Percentiles rank a stretch among this genome's conserved stretches.
phyloP scores from a whole-genome alignment of 2,797 vertebrate genomes.

The Babyrousa celebensis region DNA sequence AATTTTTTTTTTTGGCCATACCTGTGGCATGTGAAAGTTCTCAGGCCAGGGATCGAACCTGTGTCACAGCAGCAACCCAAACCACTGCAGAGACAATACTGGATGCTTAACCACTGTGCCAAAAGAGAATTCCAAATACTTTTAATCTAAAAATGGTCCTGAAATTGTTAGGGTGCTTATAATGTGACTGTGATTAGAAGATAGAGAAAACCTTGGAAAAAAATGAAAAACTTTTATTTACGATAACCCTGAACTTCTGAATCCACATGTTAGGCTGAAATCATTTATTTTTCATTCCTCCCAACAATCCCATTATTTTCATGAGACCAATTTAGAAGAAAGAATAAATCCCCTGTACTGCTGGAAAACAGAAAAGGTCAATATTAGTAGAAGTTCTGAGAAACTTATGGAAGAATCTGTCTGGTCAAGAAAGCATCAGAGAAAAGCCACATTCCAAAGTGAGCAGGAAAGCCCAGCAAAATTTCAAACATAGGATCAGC shows the following conservation, averaged over 20 bases:
- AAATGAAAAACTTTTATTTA: neutral
- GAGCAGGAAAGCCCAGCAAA: neutral
- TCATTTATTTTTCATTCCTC: conserved; percentile 45
- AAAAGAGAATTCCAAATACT: neutral
- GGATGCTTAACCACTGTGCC: no score
- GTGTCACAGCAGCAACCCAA: no score
- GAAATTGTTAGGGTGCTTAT: conserved; percentile 47
- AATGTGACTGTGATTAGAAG: conserved; percentile 26
- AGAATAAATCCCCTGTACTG: neutral
- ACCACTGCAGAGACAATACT: no score
- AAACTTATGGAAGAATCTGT: conserved; percentile 24
- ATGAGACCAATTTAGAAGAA: conserved; percentile 61
- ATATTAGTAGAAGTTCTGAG: conserved; percentile 44
- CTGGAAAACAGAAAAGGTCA: conserved; percentile 16
- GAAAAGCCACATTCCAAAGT: conserved; percentile 17
- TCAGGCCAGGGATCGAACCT: no score
- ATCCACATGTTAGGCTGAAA: neutral
- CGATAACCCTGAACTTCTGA: conserved; percentile 22
- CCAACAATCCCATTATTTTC: conserved; percentile 18
- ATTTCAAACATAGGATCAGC: neutral
- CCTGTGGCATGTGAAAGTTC: no score
- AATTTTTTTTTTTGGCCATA: neutral
- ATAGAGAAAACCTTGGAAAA: neutral
- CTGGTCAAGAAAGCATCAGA: neutral
- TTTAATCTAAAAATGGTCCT: conserved; percentile 57